These are phyloP conservation scores for Drosophila pectinifera DNA, from an alignment of 1,140 invertebrate genomes.

Conservation along the genomic window DNA sequence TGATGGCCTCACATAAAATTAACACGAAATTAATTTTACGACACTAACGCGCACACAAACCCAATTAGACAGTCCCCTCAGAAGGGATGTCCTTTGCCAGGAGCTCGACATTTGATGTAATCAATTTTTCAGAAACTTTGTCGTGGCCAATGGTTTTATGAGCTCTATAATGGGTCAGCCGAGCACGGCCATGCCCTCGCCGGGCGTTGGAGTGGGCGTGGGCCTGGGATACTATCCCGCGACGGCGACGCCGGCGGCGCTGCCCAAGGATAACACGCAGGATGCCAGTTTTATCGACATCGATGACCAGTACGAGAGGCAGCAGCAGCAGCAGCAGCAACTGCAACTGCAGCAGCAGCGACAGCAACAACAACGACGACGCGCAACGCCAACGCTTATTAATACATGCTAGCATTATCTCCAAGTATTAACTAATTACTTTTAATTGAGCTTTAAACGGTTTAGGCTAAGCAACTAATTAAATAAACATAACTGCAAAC, in stretches of 20 bases:
- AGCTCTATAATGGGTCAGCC: slow-evolving; percentile 79
- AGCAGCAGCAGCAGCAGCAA: slow-evolving; percentile 21
- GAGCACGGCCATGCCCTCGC: slow-evolving; percentile 32
- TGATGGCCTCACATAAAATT: slow-evolving; percentile 81
- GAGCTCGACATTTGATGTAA: slow-evolving; percentile 65
- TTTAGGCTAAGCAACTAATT: slow-evolving; percentile 36
- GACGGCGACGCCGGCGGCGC: slow-evolving; percentile 27
- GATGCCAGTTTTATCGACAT: slow-evolving; percentile 54
- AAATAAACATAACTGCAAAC: slow-evolving; percentile 24
- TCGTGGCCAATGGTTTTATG: slow-evolving; percentile 85
- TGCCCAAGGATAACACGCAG: slow-evolving; percentile 52
- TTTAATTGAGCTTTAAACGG: slow-evolving; percentile 66
- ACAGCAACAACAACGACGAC: slow-evolving; percentile 36
- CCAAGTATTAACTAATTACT: slow-evolving; percentile 26
- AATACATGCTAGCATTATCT: slow-evolving; percentile 72
- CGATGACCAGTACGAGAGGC: slow-evolving; percentile 35
- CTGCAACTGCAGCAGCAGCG: slow-evolving; percentile 13
- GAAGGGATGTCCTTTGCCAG: slow-evolving; percentile 2
- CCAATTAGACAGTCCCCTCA: slow-evolving; percentile 61
- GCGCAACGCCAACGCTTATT: slow-evolving; percentile 57
- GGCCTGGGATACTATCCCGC: slow-evolving; percentile 60
- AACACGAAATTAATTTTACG: slow-evolving; percentile 84
- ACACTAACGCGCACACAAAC: slow-evolving; percentile 76
- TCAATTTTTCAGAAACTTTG: slow-evolving; percentile 85
- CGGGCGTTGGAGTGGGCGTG: slow-evolving; percentile 34